Base-by-base conservation (phyloP, 2,113 vertebrate species). In the Salvator merianae region DNA sequence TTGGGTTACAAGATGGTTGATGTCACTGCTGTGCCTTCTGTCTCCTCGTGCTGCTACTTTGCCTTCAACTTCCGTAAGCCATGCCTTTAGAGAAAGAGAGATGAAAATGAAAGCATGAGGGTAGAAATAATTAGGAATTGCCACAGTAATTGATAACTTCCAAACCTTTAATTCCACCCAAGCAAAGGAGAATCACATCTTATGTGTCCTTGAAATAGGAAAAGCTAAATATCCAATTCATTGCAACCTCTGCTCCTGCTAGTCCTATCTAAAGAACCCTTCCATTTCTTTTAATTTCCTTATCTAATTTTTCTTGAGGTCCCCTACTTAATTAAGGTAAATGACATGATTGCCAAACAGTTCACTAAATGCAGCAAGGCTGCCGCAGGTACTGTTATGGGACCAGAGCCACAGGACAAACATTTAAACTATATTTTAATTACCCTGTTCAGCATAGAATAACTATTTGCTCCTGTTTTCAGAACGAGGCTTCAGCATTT, bases 41-140 rank as follows among this genome's bases (percentile, higher is more conserved):
- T 99, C 98, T 82, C 97, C 96, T 94, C 98, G 96, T 87, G 96
- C 97, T 88, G 96, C 96, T 86, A 97, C 97, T 95, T 99, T 99
- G 53, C 98, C 98, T 96, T 99, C 99, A 88, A 99, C 98, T 96
- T 99, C 99, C 86, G 98, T 97, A 28, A 99, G 95, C 99, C 99
- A 99, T 4, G 96, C 97, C 98, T 98, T 95, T 55, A 79, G 69
- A 26, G 12, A 50, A 79, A 90, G 89, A 69, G 24, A 84, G 87
- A n/a, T 30, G 5, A 80, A 59, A 59, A 59, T 5, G 16, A 59
- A 59, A 18, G 18, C 20, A 20, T 20, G 18, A 59, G 55, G 20
- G 55, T 59, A 59, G 55, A 20, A 59, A 59, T 59, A 59, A 59
- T 3, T 16, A 59, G 55, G 55, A 9, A 20, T 13, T 82, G 20